Percentiles rank a stretch among this genome's conserved stretches.
These are phyloP conservation scores for Ciona savignyi DNA, from an alignment of 23 tunicate genomes.

Conservation along the genomic window DNA sequence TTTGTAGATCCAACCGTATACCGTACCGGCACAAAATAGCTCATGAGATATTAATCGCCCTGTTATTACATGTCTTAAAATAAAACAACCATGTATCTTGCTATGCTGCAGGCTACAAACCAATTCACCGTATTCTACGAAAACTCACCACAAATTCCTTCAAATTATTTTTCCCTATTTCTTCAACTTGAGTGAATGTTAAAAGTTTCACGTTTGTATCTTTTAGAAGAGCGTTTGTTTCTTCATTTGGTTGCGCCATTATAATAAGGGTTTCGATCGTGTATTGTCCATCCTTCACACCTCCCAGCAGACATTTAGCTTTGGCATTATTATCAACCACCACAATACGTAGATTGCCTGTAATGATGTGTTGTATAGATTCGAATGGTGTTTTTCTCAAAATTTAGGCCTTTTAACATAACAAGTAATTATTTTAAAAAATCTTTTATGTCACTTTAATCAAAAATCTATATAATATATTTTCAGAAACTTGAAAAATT, in stretches of 20 bases:
- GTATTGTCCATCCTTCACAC: constrained; percentile 31
- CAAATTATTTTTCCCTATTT: constrained; percentile 32
- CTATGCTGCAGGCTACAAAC: no score
- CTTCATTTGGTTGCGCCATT: constrained; percentile 36
- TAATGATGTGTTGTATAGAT: no score
- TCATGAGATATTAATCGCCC: no score
- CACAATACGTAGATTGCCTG: constrained; percentile 49
- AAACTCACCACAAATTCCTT: constrained; percentile 71
- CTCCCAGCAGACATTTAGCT: constrained; percentile 34
- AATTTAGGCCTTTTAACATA: no score
- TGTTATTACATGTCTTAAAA: no score
- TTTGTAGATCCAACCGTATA: no score
- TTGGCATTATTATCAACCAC: constrained; percentile 56
- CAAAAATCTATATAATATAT: background rate
- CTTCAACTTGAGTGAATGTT: constrained; percentile 32
- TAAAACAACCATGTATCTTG: no score
- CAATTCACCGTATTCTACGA: no score
- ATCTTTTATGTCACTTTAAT: no score
- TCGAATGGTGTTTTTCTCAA: no score
- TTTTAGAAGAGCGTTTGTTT: constrained; percentile 10
- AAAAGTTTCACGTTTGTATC: constrained; percentile 28
- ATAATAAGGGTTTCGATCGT: constrained; percentile 18
- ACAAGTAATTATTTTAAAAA: no score
- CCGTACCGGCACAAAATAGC: no score
- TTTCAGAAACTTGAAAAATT: background rate